Evolutionary conservation across 2,888 invertebrate genomes (phyloP).

Genomic region (Saturnia pavonia): DNA sequence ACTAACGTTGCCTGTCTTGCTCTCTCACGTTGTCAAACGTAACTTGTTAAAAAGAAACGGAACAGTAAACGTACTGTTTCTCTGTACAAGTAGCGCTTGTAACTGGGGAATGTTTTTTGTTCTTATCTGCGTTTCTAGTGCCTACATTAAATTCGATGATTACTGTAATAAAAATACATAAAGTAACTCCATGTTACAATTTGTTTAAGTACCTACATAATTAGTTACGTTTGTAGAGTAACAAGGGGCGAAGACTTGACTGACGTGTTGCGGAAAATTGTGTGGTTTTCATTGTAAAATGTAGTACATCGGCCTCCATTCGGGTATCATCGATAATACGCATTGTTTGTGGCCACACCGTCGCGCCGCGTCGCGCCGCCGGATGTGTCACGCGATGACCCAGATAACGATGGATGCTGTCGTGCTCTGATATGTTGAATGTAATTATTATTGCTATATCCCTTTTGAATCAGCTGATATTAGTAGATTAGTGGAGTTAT

Average conservation of each 20-base stretch:
- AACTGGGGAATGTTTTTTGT: neutral
- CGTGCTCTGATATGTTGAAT: constrained; percentile 12
- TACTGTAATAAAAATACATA: too few species aligned
- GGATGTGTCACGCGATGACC: constrained; percentile 21
- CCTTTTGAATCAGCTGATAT: neutral
- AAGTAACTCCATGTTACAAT: neutral
- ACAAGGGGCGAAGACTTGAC: neutral
- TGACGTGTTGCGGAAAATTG: constrained; percentile 9
- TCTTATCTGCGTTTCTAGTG: too few species aligned
- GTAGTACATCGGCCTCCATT: constrained; percentile 12
- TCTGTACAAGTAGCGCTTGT: neutral
- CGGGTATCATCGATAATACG: constrained; percentile 10
- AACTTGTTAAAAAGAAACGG: neutral
- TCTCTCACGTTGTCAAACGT: neutral
- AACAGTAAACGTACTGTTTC: too few species aligned
- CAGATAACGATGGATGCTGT: constrained; percentile 18
- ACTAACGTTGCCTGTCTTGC: neutral
- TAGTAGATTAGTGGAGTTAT: neutral
- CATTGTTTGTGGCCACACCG: constrained; percentile 9
- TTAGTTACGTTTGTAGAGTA: neutral
- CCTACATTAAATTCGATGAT: neutral
- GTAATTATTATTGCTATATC: constrained; percentile 1
- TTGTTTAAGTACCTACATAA: neutral
- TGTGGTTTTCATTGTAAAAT: constrained; percentile 2
- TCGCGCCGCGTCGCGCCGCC: constrained; percentile 7